Percentiles rank a stretch among this genome's conserved stretches.
Evolutionary conservation across 2,113 vertebrate species (phyloP).

Genomic region (Tringa solitaria): DNA sequence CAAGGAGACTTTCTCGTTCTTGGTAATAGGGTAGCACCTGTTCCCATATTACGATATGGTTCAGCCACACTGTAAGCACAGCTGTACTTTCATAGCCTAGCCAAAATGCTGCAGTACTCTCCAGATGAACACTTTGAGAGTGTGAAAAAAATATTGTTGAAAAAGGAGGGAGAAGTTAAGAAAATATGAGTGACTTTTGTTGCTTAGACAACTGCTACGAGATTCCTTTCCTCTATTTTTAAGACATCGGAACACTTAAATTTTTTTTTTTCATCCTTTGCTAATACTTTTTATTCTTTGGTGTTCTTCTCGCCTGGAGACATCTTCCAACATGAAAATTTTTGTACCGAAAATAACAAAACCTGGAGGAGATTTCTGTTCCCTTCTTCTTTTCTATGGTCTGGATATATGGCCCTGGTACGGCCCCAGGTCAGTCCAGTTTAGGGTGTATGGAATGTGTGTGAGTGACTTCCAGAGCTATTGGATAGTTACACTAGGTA

Average conservation of each 20-base stretch:
- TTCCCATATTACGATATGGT: accelerated
- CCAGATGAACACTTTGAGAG: background rate
- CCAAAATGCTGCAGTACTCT: background rate
- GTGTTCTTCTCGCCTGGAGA: background rate
- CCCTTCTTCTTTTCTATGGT: background rate
- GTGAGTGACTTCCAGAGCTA: background rate
- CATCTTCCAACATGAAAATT: background rate
- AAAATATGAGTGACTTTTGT: background rate
- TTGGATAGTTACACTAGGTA: background rate
- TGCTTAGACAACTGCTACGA: background rate
- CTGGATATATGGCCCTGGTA: background rate
- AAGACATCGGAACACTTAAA: background rate
- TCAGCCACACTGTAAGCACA: background rate
- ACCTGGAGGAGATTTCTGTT: background rate
- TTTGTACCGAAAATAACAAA: background rate
- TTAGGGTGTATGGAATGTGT: accelerated
- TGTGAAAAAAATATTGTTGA: background rate
- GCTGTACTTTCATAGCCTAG: background rate
- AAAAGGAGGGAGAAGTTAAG: background rate
- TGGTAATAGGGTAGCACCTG: accelerated
- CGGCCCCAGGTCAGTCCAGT: accelerated
- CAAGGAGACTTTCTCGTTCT: background rate
- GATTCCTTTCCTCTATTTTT: background rate
- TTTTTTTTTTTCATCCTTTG: background rate
- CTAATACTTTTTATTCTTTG: background rate